A percentile compares a stretch with the other conserved stretches of the same genome.
Evolutionary conservation across 2,113 vertebrate species (phyloP).

Genomic region (Cinclus cinclus): DNA sequence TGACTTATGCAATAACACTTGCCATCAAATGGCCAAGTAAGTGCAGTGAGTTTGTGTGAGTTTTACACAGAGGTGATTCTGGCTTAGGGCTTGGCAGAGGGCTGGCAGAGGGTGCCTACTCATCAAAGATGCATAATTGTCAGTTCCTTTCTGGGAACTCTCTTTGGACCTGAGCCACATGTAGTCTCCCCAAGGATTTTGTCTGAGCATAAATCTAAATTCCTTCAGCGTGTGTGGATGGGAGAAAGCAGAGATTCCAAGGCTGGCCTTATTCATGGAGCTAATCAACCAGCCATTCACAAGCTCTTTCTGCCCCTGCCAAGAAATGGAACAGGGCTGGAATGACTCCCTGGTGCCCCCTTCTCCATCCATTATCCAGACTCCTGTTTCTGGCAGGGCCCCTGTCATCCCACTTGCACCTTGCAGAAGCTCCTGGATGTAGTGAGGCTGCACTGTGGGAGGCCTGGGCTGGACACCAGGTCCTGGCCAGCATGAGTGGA

Average conservation of each 20-base stretch:
- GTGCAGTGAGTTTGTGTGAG: conserved; percentile 38
- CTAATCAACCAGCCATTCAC: not conserved
- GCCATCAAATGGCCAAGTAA: conserved; percentile 88
- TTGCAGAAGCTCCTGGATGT: not conserved
- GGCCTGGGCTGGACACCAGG: not conserved
- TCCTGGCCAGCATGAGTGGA: not conserved
- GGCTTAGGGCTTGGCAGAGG: not conserved
- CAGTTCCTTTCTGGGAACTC: not conserved
- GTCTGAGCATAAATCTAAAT: not conserved
- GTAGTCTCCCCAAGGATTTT: not conserved
- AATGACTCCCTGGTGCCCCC: not conserved
- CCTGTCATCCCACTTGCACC: not conserved
- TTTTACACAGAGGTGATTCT: not conserved
- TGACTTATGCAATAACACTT: conserved; percentile 82
- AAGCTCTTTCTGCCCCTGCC: not conserved
- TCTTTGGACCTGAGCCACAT: not conserved
- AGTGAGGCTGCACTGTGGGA: not conserved
- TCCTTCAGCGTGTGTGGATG: not conserved
- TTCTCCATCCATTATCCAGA: not conserved
- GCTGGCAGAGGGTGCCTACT: not conserved
- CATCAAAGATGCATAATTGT: not conserved
- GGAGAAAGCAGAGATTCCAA: not conserved
- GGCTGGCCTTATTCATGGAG: not conserved
- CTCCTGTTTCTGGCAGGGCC: not conserved
- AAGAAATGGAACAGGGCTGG: not conserved